Conservation (phyloP, 2,888 invertebrate genomes). For the Mesoligia furuncula region DNA sequence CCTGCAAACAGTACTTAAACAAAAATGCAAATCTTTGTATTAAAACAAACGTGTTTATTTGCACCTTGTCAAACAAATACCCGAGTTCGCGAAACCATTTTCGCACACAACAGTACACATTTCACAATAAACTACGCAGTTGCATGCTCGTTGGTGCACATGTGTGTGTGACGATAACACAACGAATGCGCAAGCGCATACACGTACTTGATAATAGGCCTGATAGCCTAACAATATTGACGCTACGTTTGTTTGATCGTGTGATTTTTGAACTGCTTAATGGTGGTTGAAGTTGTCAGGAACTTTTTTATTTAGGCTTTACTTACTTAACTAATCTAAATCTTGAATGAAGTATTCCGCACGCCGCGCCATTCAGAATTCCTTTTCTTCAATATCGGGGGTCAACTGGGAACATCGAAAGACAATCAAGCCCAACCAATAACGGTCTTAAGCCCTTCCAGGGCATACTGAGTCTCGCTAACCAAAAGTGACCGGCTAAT, state of each 20-base stretch:
- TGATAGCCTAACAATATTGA: slow-evolving; percentile 65
- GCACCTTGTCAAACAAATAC: slow-evolving; percentile 54
- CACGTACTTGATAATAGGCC: slow-evolving; percentile 76
- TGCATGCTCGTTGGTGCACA: slow-evolving; percentile 74
- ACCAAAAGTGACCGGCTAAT: slow-evolving; percentile 11
- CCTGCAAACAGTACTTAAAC: slow-evolving; percentile 6
- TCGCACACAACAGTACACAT: slow-evolving; percentile 72
- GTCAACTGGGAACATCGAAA: not conserved
- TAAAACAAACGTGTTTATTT: slow-evolving; percentile 46
- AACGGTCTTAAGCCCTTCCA: not conserved
- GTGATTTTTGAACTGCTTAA: slow-evolving; percentile 2
- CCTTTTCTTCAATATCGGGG: not conserved
- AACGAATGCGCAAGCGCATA: slow-evolving; percentile 72
- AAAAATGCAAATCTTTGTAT: slow-evolving; percentile 27
- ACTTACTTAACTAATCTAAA: not conserved
- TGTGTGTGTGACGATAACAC: slow-evolving; percentile 73
- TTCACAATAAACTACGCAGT: slow-evolving; percentile 85
- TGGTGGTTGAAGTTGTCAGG: not conserved
- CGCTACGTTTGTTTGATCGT: slow-evolving; percentile 52
- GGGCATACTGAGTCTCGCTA: not conserved
- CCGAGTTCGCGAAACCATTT: slow-evolving; percentile 64
- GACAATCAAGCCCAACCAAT: not conserved
- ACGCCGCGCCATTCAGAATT: no score
- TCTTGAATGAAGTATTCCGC: not conserved
- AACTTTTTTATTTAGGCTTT: not conserved